These are phyloP conservation scores for Heliconius cydno DNA, from an alignment of 2,888 invertebrate genomes.

Conservation along the genomic window DNA sequence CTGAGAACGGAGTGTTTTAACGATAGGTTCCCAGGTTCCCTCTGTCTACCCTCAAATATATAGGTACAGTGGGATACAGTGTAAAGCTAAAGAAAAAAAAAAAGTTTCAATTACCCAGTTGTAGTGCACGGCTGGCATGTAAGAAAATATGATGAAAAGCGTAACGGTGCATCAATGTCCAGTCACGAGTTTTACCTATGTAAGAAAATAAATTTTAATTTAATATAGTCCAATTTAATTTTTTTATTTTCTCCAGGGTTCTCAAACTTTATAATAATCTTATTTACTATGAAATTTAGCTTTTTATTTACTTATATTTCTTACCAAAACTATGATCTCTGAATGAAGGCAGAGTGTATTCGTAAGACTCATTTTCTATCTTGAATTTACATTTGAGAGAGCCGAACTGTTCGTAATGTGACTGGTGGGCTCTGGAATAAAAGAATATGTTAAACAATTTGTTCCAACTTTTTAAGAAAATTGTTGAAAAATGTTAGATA, in stretches of 20 bases:
- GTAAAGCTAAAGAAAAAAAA: too few relatives aligned
- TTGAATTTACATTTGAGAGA: constrained; percentile 83
- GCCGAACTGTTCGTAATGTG: constrained; percentile 93
- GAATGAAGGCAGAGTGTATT: constrained; percentile 85
- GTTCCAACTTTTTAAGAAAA: too few relatives aligned
- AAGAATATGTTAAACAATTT: constrained; percentile 14
- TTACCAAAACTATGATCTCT: constrained; percentile 91
- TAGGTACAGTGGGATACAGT: too few relatives aligned
- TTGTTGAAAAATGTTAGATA: not conserved
- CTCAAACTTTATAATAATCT: too few relatives aligned
- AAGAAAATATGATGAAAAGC: constrained; percentile 90
- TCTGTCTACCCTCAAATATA: too few relatives aligned
- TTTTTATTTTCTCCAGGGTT: not conserved
- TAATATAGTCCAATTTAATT: not conserved
- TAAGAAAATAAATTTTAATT: not conserved
- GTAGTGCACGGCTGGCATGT: constrained; percentile 88
- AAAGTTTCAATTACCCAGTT: constrained; percentile 68
- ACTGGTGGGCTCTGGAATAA: constrained; percentile 87
- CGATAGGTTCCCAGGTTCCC: too few relatives aligned
- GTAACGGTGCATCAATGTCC: constrained; percentile 89
- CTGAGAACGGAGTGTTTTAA: too few relatives aligned
- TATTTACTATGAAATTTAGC: too few relatives aligned
- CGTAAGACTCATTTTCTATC: constrained; percentile 77
- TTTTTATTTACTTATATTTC: constrained; percentile 27
- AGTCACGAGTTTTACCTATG: constrained; percentile 87